Conservation (phyloP, 2,888 invertebrate genomes). For the Odontomyia ornata region DNA sequence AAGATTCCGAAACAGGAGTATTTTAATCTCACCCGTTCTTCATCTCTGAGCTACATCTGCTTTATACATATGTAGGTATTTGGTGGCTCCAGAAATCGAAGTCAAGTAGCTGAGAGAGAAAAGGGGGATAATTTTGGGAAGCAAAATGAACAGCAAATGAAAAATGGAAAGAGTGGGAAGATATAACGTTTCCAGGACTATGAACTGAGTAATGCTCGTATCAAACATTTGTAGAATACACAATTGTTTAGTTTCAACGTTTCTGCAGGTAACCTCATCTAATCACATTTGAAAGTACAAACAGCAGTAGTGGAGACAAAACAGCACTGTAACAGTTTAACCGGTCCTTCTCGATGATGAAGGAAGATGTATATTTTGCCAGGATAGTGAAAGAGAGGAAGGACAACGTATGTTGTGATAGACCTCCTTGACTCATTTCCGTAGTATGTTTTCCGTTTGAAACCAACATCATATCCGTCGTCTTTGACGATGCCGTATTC, state of each 20-base stretch:
- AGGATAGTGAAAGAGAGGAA: background rate
- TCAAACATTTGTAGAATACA: conserved; percentile 26
- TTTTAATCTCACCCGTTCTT: background rate
- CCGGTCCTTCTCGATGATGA: background rate
- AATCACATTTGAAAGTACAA: conserved; percentile 39
- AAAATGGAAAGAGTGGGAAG: no score
- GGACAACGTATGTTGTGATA: background rate
- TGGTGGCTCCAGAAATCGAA: no score
- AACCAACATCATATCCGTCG: conserved; percentile 13
- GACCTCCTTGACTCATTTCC: background rate
- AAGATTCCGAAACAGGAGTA: background rate
- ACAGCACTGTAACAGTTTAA: conserved; percentile 19
- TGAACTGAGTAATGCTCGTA: no score
- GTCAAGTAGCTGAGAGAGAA: no score
- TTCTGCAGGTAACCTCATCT: background rate
- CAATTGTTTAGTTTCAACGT: conserved; percentile 32
- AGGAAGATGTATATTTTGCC: background rate
- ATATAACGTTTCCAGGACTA: no score
- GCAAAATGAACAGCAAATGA: no score
- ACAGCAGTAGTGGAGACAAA: conserved; percentile 20
- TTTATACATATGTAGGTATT: no score
- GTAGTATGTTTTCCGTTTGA: background rate
- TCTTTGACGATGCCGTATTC: background rate
- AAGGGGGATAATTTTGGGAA: no score
- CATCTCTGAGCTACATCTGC: background rate